Evolutionary conservation across 2,888 invertebrate species (phyloP), one percentile per base, ranked within the genome.

Genomic region (Colostygia pectinataria): DNA sequence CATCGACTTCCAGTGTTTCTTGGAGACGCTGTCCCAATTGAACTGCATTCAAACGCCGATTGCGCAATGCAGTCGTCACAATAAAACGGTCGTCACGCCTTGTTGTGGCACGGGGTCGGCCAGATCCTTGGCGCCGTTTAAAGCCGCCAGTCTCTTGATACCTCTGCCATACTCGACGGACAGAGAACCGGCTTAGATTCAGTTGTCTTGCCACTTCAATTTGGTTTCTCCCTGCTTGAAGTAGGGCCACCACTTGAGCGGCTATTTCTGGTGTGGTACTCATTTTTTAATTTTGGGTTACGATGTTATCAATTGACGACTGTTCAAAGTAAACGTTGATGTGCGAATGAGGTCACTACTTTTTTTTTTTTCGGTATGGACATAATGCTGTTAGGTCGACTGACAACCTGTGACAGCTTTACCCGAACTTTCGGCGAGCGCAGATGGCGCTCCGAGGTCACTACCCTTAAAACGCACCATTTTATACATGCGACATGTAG

Each of bases 11-110:
- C 12, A 27, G 5, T 18, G 15, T 37, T 32, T 48, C 42, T 13
- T 38, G 37, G 20, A 38, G 48, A 18, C n/a, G 37, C 31, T 42
- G 31, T 18, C 32, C 29, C 8, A 42, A 18, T 37, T 37, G 37
- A 33, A 42, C 42, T 29, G 41, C 40, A 8, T 43, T 49, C 38
- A 43, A 43, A 5, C 28, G 39, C 2, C 34, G 38, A 43, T 49
- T 49, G 34, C 46, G 27, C 25, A 42, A 18, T 1, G 27, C 42
- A 8, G 37, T 18, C 5, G 25, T 42, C 13, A 45, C n/a, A n/a
- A n/a, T 14, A 40, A 50, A 44, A 2, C 40, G 36, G 40, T 40
- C 31, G 38, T 42, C 41, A 7, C 37, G 36, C 48, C 37, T 12
- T 41, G 32, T 28, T 14, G 34, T 40, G 2, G 23, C 34, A 32